Conservation (phyloP, 2,797 vertebrate species). For the Pteronotus mesoamericanus region DNA sequence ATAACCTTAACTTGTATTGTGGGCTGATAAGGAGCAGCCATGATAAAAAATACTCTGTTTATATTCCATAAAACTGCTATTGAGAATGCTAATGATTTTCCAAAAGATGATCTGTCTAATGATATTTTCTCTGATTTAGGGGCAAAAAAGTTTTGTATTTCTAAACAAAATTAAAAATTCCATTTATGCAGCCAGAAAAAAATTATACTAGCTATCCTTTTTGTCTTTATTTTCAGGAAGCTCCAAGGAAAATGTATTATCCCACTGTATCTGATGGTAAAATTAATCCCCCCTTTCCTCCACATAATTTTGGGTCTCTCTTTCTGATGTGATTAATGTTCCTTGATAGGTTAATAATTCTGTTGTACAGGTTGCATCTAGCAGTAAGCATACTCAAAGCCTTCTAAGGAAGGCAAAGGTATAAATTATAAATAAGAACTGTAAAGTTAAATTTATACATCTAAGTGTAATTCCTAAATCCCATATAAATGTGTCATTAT, state of each 20-base stretch:
- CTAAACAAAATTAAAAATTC: background rate
- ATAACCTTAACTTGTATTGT: background rate
- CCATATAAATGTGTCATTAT: background rate
- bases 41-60: background rate
- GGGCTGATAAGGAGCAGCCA: background rate
- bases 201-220: background rate
- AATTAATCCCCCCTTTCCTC: background rate
- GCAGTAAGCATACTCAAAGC: background rate
- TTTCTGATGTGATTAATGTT: background rate
- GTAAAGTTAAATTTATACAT: background rate
- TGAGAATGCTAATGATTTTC: background rate
- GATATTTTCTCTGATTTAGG: background rate
- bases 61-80: background rate
- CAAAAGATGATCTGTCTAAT: background rate
- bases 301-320: background rate
- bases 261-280: background rate
- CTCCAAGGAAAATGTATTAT: background rate
- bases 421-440: conserved; percentile 23
- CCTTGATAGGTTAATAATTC: background rate
- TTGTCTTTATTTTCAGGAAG: background rate
- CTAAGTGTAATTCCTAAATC: background rate
- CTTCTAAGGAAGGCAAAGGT: background rate
- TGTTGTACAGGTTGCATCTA: background rate
- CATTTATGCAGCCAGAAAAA: background rate
- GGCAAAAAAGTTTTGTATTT: background rate